Evolutionary conservation across 2,113 vertebrate genomes (phyloP), one percentile per base, ranked within the genome.

Genomic region (Sprattus sprattus): DNA sequence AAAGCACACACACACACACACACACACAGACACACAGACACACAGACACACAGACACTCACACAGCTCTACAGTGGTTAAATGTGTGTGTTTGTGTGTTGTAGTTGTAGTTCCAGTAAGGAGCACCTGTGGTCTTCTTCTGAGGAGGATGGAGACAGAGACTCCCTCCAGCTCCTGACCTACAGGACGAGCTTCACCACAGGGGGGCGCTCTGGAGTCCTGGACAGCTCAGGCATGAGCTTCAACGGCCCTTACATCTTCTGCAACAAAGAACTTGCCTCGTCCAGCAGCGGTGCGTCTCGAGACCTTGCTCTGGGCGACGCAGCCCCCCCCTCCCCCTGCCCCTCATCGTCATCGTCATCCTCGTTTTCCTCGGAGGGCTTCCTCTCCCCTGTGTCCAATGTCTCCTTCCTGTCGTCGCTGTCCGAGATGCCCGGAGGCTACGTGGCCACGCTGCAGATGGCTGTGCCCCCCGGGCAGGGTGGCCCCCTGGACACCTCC

Each of bases 191-290:
- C 44, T 46, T 80, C 11, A 83, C 60, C 5, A 18, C n/a, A 16
- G 44, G 80, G 2, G 84, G 83, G 3, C 39, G 46, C 46, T 82
- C 20, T 75, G 81, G 54, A 28, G 78, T 44, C 22, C 64, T n/a
- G 10, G 87, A 88, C 57, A 85, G 75, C 46, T 87, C 89, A 25
- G 88, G 57, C 16, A 11, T 89, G 45, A 87, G 83, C 81, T 90
- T 89, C 50, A 67, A 16, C 25, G 89, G 88, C 5, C 89, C 88
- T 7, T 90, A 90, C 39, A 86, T 90, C 18, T 78, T 87, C 13
- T 90, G 89, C 81, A 45, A 47, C 13, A 81, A 88, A 39, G 81
- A 86, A 3, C 67, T 22, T 2, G 85, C 57, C 16, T 4, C 28
- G 0, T 83, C 28, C n/a, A 75, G 52, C n/a, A 75, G 52, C 49